Conservation (phyloP, 2,888 invertebrate genomes). For the Limnephilus marmoratus region DNA sequence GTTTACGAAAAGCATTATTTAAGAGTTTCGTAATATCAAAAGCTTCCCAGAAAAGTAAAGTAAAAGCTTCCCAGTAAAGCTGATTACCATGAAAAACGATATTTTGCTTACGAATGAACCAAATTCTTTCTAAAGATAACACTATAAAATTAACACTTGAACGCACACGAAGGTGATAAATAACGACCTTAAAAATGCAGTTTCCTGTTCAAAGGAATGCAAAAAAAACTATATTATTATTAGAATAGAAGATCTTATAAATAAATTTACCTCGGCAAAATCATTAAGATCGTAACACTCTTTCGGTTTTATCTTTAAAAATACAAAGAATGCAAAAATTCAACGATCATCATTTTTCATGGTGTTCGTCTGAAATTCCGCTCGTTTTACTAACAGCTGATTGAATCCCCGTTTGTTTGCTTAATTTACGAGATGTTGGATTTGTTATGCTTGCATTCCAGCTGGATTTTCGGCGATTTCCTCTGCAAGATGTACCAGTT, state of each 20-base stretch:
- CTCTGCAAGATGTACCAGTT: conserved; percentile 95
- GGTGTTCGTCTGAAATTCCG: not conserved
- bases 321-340: not conserved
- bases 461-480: conserved; percentile 90
- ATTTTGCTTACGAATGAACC: not conserved
- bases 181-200: not conserved
- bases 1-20: not conserved
- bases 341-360: not conserved
- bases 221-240: not conserved
- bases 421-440: not conserved
- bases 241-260: not conserved
- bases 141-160: not conserved
- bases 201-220: not conserved
- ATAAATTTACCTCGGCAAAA: not conserved
- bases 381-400: not conserved
- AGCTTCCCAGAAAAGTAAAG: not conserved
- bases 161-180: not conserved
- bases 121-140: not conserved
- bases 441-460: conserved; percentile 73
- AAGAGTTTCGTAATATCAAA: not conserved
- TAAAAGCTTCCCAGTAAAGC: not conserved
- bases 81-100: not conserved
- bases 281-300: not conserved
- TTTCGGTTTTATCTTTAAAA: not conserved
- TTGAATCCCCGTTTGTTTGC: not conserved